Evolutionary conservation across 2,888 invertebrate genomes (phyloP).

Genomic region (Spodoptera exigua): DNA sequence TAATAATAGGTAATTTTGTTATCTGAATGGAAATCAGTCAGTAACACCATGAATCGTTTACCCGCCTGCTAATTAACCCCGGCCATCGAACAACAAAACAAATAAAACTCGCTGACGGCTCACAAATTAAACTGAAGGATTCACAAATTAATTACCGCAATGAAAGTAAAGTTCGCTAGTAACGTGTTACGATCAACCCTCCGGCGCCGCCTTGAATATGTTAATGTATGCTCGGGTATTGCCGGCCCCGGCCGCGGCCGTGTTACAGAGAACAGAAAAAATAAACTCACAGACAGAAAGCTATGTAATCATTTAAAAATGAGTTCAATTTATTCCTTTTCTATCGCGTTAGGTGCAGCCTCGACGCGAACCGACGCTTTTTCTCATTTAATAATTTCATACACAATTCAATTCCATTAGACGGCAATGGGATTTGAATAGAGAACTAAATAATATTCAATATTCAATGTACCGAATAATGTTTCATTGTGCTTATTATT

Average conservation of each 20-base stretch:
- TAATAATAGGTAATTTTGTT: background rate
- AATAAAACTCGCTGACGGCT: constrained; percentile 45
- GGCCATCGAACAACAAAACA: constrained; percentile 38
- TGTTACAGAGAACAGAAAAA: constrained; percentile 57
- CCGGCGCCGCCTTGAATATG: constrained; percentile 60
- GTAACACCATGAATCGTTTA: constrained; percentile 18
- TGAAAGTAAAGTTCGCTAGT: constrained; percentile 70
- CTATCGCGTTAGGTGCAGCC: constrained; percentile 54
- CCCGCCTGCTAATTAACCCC: constrained; percentile 18
- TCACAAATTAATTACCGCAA: constrained; percentile 74
- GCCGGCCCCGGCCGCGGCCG: constrained; percentile 29
- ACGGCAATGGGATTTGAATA: constrained; percentile 24
- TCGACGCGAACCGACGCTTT: constrained; percentile 28
- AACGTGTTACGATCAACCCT: constrained; percentile 68
- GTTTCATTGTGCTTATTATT: constrained; percentile 35
- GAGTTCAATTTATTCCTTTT: constrained; percentile 66
- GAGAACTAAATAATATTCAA: constrained; percentile 30
- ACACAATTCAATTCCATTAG: constrained; percentile 49
- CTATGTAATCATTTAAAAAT: constrained; percentile 67
- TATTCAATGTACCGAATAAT: constrained; percentile 31
- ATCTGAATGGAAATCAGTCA: background rate
- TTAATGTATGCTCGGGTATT: constrained; percentile 53
- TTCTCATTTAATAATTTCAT: constrained; percentile 48
- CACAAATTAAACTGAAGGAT: constrained; percentile 62
- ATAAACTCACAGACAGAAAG: constrained; percentile 63